Conservation (phyloP, 2,797 vertebrate genomes). For the Melopsittacus undulatus region DNA sequence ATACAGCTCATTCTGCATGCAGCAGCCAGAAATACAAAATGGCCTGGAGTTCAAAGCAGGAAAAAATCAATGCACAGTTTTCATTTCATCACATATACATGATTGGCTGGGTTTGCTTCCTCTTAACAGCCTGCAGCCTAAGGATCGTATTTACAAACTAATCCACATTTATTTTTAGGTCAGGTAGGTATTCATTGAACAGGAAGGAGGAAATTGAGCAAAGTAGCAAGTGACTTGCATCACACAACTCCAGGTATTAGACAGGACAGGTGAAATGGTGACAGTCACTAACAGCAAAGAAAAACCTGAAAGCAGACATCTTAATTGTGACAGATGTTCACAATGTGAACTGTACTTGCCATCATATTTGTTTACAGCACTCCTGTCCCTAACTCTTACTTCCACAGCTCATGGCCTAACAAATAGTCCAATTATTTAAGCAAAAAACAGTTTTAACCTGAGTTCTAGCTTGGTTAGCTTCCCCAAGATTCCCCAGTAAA, state of each 20-base stretch:
- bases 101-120: not conserved
- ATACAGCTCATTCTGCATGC: not conserved
- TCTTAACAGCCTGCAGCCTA: not conserved
- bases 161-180: not conserved
- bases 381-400: not conserved
- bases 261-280: not conserved
- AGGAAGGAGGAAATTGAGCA: not conserved
- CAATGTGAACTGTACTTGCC: not conserved
- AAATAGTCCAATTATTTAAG: not conserved
- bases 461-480: not conserved
- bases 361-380: not conserved
- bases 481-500: no score
- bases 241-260: not conserved
- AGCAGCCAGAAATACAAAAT: conserved; percentile 8
- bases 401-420: not conserved
- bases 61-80: conserved; percentile 19
- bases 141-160: not conserved
- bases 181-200: not conserved
- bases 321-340: not conserved
- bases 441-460: not conserved
- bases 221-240: not conserved
- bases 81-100: not conserved
- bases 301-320: not conserved
- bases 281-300: not conserved
- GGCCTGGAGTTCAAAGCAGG: not conserved